These are phyloP conservation scores for Amiota mariae DNA, from an alignment of 2,888 invertebrate species.

Conservation along the genomic window DNA sequence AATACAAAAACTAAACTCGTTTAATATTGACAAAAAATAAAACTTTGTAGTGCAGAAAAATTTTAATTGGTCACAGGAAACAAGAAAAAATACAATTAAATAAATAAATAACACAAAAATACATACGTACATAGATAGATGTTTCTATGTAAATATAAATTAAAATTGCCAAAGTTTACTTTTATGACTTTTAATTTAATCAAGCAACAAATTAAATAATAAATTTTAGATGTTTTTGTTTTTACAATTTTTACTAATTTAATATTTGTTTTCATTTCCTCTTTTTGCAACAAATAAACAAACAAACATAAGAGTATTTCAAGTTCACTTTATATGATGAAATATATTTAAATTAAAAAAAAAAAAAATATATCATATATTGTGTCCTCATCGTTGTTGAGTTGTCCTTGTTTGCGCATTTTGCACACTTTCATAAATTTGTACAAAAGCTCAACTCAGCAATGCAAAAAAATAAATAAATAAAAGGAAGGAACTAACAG, in stretches of 20 bases:
- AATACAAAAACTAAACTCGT: background rate
- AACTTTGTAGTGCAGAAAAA: slow-evolving; percentile 49
- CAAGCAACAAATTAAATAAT: slow-evolving; percentile 40
- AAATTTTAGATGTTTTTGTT: slow-evolving; percentile 21
- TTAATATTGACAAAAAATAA: slow-evolving; percentile 25
- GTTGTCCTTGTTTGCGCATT: slow-evolving; percentile 47
- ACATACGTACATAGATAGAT: background rate
- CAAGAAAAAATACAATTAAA: background rate
- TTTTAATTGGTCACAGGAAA: slow-evolving; percentile 57
- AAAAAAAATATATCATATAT: slow-evolving; percentile 5
- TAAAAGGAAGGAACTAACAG: background rate
- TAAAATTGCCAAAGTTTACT: slow-evolving; percentile 24
- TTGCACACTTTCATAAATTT: slow-evolving; percentile 39
- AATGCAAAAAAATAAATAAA: background rate
- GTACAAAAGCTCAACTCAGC: slow-evolving; percentile 5
- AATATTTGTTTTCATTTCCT: background rate
- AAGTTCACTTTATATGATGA: slow-evolving; percentile 22
- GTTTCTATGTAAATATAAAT: background rate
- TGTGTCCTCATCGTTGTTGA: slow-evolving; percentile 35
- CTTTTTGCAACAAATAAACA: background rate
- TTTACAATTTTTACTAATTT: slow-evolving; percentile 4
- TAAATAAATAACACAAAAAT: background rate
- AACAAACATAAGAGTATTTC: slow-evolving; percentile 18
- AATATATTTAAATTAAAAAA: slow-evolving; percentile 3
- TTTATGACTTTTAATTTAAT: slow-evolving; percentile 61